Evolutionary conservation across 2,113 vertebrate genomes (phyloP), one percentile per base, ranked within the genome.

Genomic region (Nesogale talazaci): DNA sequence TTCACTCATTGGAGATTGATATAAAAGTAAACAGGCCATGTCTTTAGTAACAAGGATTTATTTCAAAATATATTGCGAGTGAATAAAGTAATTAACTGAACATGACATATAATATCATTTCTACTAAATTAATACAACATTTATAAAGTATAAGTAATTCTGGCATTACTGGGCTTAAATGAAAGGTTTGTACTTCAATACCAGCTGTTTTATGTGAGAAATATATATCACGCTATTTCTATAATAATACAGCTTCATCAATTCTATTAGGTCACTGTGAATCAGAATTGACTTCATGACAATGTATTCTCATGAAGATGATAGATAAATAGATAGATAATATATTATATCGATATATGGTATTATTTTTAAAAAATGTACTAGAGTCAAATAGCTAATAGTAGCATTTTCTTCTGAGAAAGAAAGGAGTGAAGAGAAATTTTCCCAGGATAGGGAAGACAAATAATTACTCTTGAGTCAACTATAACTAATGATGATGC

Each of bases 281-380:
- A 25, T 65, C 22, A 25, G 22, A 22, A 25, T 23, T 65, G 63
- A 25, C 25, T 25, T 7, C 9, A 52, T 52, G 46, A 52, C 46
- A 52, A 52, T 52, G 9, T 9, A 52, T 52, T 52, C 10, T 52
- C 10, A 11, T 52, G 46, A 52, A 11, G 46, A 52, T 52, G 46
- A 52, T 52, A 52, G 46, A 52, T 9, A 52, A 12, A 52, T 52
- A 52, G 46, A 52, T 52, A 52, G 46, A 12, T 52, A 12, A 52
- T 52, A 52, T 9, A 52, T 52, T 2, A 52, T 52, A 52, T 52
- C 10, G 31, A 3, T 84, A 67, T 38, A 1, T 56, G 15, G 17
- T n/a, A 29, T 3, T 36, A 27, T 69, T 93, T 93, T 94, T 69
- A 82, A 86, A 20, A 40, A 22, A 65, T 84, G 34, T 75, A 65